Conservation (phyloP, 2,113 vertebrate genomes). For the Nicator chloris region DNA sequence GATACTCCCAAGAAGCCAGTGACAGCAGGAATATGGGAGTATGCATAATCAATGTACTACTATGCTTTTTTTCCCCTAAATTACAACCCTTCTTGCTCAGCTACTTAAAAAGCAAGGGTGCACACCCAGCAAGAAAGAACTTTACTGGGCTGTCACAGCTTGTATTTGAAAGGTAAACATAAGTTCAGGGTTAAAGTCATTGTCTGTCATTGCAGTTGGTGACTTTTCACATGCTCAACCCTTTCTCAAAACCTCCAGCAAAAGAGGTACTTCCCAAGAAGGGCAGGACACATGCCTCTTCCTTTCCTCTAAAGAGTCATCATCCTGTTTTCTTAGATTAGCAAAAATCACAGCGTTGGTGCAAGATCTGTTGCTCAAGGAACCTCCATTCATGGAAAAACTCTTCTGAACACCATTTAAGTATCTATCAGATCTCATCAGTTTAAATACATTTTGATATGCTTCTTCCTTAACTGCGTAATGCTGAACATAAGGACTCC, state of each 20-base stretch:
- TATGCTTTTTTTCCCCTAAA: neutral
- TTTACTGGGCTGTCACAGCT: neutral
- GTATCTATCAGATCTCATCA: neutral
- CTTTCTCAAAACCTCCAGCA: neutral
- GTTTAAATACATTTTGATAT: constrained; percentile 11
- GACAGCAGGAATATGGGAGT: neutral
- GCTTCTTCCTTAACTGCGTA: neutral
- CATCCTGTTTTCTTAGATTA: neutral
- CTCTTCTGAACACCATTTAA: neutral
- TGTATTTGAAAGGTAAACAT: neutral
- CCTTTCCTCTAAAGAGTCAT: neutral
- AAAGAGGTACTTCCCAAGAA: neutral
- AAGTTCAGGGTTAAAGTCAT: neutral
- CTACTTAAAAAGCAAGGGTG: neutral
- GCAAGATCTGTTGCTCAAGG: neutral
- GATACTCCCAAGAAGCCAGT: neutral
- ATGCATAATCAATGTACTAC: neutral
- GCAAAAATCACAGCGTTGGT: neutral
- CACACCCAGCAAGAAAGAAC: neutral
- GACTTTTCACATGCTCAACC: neutral
- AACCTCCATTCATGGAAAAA: neutral
- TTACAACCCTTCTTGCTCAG: neutral
- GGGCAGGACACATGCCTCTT: neutral
- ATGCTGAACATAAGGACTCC: constrained; percentile 15
- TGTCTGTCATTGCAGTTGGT: neutral